These are phyloP conservation scores for Stomorhina lunata DNA, from an alignment of 2,888 invertebrate genomes.

Conservation along the genomic window DNA sequence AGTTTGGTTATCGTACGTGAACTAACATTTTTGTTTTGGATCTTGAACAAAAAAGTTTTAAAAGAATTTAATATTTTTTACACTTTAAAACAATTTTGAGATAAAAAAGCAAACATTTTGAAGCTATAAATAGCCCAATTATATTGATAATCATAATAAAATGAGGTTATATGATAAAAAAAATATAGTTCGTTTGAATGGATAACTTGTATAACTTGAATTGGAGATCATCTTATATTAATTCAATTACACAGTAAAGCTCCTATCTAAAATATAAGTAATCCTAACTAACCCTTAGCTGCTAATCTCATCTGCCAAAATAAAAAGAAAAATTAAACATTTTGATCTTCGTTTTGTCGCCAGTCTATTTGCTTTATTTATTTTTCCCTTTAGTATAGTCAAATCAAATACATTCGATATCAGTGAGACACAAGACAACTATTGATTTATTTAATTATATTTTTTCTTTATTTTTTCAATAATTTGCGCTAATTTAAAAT, in stretches of 20 bases:
- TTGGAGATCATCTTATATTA: neutral
- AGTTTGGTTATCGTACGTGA: no score
- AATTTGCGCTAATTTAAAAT: neutral
- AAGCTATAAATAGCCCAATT: no score
- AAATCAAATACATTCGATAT: slow-evolving; percentile 1
- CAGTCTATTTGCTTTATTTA: neutral
- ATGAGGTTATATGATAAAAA: no score
- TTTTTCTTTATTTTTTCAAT: neutral
- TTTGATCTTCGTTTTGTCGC: neutral
- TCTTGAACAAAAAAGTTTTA: no score
- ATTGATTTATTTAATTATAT: neutral
- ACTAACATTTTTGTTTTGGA: no score
- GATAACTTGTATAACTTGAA: no score
- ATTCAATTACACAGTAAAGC: neutral
- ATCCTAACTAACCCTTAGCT: neutral
- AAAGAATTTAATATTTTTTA: no score
- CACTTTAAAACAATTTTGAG: no score
- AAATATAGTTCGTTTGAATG: no score
- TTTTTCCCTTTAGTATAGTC: neutral
- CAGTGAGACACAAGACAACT: slow-evolving; percentile 12
- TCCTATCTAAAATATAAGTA: neutral
- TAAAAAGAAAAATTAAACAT: neutral
- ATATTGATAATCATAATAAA: no score
- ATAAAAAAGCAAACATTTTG: no score
- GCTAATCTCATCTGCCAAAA: slow-evolving; percentile 1